Evolutionary conservation across 2,113 vertebrate species (phyloP), one percentile per base, ranked within the genome.

Genomic region (Poeciliopsis turrubarensis): DNA sequence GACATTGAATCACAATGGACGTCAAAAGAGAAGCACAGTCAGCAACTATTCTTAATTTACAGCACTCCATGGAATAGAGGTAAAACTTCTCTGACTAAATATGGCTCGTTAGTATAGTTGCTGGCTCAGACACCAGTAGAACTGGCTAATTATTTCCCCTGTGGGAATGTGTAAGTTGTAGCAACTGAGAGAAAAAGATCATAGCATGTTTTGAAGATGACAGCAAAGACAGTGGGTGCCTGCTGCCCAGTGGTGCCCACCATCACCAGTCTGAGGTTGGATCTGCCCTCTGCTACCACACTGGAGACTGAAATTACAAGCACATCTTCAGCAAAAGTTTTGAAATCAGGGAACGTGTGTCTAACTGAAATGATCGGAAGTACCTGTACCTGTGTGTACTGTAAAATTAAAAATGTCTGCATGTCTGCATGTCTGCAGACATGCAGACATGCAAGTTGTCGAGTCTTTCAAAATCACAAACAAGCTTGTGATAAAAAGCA

Each of bases 81-180:
- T 74, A 60, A 79, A 77, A 73, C 31, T 77, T 77, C 1, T 19
- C 65, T 57, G 66, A 67, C 66, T 70, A 14, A 37, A 60, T 64
- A 57, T 72, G 70, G 78, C 66, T 66, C 67, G 54, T 54, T 66
- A 70, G 70, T 75, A 15, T 41, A 41, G 39, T 41, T 77, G 75
- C 72, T 78, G 68, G 68, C 76, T 75, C 27, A 71, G 75, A 83
- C 73, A 84, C 85, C 86, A 85, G 76, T 76, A 77, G 65, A 75
- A 66, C 73, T 39, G 39, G 86, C 83, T 92, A 89, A 91, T 92
- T 92, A 90, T 85, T 90, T 88, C 73, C 77, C 68, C 37, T 78
- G 83, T 77, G 87, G 86, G 86, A 88, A 82, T 86, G 79, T 78
- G 82, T 63, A 84, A 78, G 82, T 89, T 90, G 82, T 89, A 86